Base-by-base conservation (phyloP, 2,888 invertebrate genomes). In the Bimastos eiseni region DNA sequence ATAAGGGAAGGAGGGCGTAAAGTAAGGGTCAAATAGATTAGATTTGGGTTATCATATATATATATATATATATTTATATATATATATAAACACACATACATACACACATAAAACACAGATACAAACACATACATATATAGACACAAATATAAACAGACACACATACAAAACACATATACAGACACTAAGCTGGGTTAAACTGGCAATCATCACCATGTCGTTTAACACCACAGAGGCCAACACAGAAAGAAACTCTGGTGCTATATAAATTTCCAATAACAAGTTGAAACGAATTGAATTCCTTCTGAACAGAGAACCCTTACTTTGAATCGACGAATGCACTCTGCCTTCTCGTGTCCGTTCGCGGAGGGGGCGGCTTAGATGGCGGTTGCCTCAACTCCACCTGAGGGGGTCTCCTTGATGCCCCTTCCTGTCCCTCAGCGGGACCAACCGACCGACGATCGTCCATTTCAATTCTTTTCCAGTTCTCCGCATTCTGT, bases 401-500 rank as follows among this genome's bases (percentile, higher is more conserved):
- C n/a, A 13, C 30, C 30, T 30, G 70, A 30, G 70, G 30, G 70
- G 70, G 70, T n/a, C n/a, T 70, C 70, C n/a, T 70, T n/a, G n/a
- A 70, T 8, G 6, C 11, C 13, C 70, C 70, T n/a, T 70, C 70
- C 8, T 30, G 70, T 1, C 70, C 70, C 15, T 8, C 86, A 11
- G 37, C 86, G 37, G 86, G 86, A 36, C 21, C 86, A 13, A 24
- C 6, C 17, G 86, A 86, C 5, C 17, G 86, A 13, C 21, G 37
- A 36, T 86, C 86, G 5, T 86, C 86, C 86, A 86, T 86, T 86
- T 86, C 86, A 24, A 86, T 37, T 24, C 86, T 34, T 86, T 86
- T 86, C 86, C 86, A 86, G 86, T 86, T 86, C 17, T 86, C 86
- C 34, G 36, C 86, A 36, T 86, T 86, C 86, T 86, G 86, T 36